A percentile compares a stretch with the other conserved stretches of the same genome.
Evolutionary conservation across 1,140 invertebrate genomes (phyloP).

Genomic region (Procambarus virginalis): DNA sequence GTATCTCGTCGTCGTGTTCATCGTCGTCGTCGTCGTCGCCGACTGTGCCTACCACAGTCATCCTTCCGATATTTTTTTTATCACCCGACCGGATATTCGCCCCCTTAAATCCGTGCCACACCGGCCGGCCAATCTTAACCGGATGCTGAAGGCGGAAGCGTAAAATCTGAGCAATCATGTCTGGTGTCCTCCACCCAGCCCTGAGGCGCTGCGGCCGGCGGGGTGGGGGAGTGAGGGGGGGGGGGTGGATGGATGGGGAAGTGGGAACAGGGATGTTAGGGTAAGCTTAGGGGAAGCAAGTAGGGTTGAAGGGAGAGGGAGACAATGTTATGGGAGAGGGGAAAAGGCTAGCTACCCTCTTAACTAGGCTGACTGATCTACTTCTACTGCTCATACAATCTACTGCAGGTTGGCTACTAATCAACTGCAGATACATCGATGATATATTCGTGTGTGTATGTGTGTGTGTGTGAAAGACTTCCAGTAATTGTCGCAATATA

Average conservation of each 20-base stretch:
- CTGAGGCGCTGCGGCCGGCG: not conserved
- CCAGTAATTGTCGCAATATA: too few species aligned
- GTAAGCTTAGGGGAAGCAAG: not conserved
- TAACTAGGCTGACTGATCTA: too few species aligned
- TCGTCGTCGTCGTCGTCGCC: not conserved
- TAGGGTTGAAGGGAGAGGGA: not conserved
- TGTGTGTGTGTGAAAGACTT: too few species aligned
- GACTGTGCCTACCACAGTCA: not conserved
- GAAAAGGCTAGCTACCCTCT: too few species aligned
- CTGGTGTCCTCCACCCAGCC: constrained; percentile 46
- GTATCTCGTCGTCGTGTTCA: not conserved
- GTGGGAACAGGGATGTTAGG: not conserved
- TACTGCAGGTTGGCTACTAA: too few species aligned
- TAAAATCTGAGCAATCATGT: constrained; percentile 61
- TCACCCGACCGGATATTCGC: constrained; percentile 23
- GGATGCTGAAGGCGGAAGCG: constrained; percentile 60
- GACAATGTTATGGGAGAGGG: too few species aligned
- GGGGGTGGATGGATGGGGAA: not conserved
- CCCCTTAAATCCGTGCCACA: constrained; percentile 40
- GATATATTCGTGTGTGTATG: too few species aligned
- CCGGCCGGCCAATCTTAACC: constrained; percentile 45
- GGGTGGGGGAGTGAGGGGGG: not conserved
- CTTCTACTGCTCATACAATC: too few species aligned
- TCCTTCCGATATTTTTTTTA: not conserved
- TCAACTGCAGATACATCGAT: too few species aligned